These are phyloP conservation scores for Drosophila paramelanica DNA, from an alignment of 2,888 invertebrate genomes.

Conservation along the genomic window DNA sequence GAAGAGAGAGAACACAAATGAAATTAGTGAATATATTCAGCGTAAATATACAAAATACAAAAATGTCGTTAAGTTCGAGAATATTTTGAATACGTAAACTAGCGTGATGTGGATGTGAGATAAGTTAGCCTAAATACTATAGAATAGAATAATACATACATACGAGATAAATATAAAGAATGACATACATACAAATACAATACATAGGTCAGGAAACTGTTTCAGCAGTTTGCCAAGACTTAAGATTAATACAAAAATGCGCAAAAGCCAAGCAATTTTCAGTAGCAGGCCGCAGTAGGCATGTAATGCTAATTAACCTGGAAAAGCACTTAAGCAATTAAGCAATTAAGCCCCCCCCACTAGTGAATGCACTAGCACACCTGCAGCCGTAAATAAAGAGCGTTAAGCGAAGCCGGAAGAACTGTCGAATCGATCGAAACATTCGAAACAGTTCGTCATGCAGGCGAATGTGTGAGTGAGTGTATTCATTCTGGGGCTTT, in stretches of 20 bases:
- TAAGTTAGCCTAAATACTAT: conserved; percentile 33
- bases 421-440: conserved; percentile 23
- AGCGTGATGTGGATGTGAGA: conserved; percentile 33
- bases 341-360: conserved; percentile 44
- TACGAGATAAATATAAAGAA: not conserved
- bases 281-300: conserved; percentile 32
- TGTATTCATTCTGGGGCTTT: conserved; percentile 38
- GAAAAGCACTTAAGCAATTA: conserved; percentile 79
- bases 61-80: conserved; percentile 37
- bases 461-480: conserved; percentile 18
- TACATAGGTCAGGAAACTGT: conserved; percentile 24
- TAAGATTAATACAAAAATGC: conserved; percentile 46
- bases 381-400: conserved; percentile 36
- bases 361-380: conserved; percentile 25
- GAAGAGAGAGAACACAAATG: conserved; percentile 76
- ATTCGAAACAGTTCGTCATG: conserved; percentile 43
- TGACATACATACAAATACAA: conserved; percentile 25
- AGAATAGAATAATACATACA: conserved; percentile 27
- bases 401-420: conserved; percentile 44
- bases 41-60: conserved; percentile 43
- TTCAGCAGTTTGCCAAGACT: conserved; percentile 26
- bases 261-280: conserved; percentile 35
- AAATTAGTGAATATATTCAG: conserved; percentile 73
- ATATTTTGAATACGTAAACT: conserved; percentile 31
- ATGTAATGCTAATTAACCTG: conserved; percentile 66